These are phyloP conservation scores for Scyliorhinus canicula DNA, from an alignment of 2,797 vertebrate genomes.

Conservation along the genomic window DNA sequence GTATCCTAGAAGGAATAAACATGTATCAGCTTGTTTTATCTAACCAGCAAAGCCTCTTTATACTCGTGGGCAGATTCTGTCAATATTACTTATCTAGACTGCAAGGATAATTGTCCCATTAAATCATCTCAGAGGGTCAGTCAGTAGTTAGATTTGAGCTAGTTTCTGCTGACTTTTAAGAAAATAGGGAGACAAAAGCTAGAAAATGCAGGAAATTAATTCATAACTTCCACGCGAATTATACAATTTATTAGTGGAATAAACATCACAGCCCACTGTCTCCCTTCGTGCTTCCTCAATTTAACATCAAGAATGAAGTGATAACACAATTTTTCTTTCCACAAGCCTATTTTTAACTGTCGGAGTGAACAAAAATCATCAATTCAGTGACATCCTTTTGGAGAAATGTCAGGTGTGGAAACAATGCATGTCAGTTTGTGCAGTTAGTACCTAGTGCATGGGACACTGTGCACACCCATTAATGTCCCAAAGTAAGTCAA, in stretches of 20 bases:
- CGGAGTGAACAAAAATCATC: neutral
- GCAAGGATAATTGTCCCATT: constrained; percentile 4
- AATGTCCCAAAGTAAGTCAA: neutral
- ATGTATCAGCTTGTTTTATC: neutral
- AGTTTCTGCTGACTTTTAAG: neutral
- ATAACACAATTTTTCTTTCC: neutral
- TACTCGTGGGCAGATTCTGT: neutral
- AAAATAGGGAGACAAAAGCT: neutral
- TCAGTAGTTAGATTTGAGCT: neutral
- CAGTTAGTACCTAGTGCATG: neutral
- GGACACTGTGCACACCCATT: neutral
- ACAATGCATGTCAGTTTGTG: neutral
- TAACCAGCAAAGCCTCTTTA: neutral
- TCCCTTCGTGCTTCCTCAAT: neutral
- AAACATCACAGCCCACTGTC: neutral
- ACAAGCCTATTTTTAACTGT: neutral
- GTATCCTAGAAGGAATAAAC: neutral
- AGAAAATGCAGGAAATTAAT: neutral
- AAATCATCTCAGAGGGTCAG: neutral
- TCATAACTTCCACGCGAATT: neutral
- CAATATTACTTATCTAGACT: neutral
- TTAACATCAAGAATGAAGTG: neutral
- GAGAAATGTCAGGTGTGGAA: neutral
- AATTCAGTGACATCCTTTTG: neutral
- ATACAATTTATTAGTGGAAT: neutral